phyloP scores from a whole-genome alignment of 2,888 invertebrate species.

The Pyrgus malvae region DNA sequence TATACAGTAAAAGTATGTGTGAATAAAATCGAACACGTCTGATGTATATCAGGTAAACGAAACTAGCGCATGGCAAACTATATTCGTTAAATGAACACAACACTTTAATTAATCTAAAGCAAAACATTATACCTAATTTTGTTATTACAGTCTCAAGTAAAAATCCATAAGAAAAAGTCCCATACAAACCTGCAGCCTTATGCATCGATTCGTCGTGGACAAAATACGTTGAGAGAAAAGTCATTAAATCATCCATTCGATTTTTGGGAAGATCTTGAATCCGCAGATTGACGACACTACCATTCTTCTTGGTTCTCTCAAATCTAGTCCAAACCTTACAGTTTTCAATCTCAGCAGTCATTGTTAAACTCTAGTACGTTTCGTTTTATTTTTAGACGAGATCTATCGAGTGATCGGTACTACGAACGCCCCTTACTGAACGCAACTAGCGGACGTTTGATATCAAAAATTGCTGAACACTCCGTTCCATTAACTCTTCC shows the following conservation, averaged over 20 bases:
- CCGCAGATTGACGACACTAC: slow-evolving; percentile 32
- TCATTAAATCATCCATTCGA: slow-evolving; percentile 22
- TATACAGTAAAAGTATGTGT: too few species aligned
- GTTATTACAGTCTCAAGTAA: not conserved
- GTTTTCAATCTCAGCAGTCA: not conserved
- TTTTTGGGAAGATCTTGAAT: slow-evolving; percentile 31
- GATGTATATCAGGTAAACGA: too few species aligned
- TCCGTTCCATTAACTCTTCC: too few species aligned
- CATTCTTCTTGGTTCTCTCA: slow-evolving; percentile 30
- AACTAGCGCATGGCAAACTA: too few species aligned
- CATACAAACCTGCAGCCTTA: slow-evolving; percentile 31
- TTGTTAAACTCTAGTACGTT: not conserved
- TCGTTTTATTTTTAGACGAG: not conserved
- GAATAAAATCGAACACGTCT: too few species aligned
- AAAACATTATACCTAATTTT: too few species aligned
- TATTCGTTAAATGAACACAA: too few species aligned
- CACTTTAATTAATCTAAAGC: too few species aligned
- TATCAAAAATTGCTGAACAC: too few species aligned
- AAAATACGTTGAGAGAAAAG: slow-evolving; percentile 29
- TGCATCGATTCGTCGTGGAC: slow-evolving; percentile 31
- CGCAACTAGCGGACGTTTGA: too few species aligned
- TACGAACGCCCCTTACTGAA: too few species aligned
- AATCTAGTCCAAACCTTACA: slow-evolving; percentile 27
- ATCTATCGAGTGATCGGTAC: too few species aligned
- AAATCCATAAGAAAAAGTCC: not conserved